Conservation (phyloP, 2,113 vertebrate species). For the Gallinago paraguaiae region DNA sequence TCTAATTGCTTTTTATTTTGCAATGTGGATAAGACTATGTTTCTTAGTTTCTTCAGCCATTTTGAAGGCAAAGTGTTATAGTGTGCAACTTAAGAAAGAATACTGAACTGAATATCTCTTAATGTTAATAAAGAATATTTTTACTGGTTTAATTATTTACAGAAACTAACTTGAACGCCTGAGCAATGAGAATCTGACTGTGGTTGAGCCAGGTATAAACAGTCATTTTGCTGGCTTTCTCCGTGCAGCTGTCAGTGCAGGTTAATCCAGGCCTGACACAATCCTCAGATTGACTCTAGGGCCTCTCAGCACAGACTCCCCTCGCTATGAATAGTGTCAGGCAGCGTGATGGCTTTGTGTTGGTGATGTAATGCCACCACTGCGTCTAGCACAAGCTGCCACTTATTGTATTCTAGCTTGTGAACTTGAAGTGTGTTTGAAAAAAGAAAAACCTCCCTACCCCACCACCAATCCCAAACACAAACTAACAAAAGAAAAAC, state of each 20-base stretch:
- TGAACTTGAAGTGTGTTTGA: background rate
- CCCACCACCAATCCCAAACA: too few species aligned
- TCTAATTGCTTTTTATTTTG: background rate
- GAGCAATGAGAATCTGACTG: background rate
- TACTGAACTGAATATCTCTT: background rate
- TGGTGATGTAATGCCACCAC: background rate
- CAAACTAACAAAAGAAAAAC: background rate
- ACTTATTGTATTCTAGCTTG: background rate
- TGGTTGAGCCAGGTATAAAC: background rate
- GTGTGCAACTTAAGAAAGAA: background rate
- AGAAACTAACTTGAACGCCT: background rate
- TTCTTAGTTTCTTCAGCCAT: background rate
- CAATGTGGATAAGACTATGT: background rate
- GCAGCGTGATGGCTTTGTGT: background rate
- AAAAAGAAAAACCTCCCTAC: background rate
- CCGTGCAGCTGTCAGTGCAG: background rate
- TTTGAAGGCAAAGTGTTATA: background rate
- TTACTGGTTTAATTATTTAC: background rate
- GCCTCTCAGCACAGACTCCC: background rate
- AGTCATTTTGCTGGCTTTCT: background rate
- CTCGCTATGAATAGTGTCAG: slow-evolving; percentile 21
- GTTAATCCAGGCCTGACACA: slow-evolving; percentile 31
- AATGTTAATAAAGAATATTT: background rate
- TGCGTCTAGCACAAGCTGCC: background rate
- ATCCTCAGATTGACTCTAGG: background rate